phyloP scores from a whole-genome alignment of 1,140 invertebrate genomes.

The Lanistes nyassanus region DNA sequence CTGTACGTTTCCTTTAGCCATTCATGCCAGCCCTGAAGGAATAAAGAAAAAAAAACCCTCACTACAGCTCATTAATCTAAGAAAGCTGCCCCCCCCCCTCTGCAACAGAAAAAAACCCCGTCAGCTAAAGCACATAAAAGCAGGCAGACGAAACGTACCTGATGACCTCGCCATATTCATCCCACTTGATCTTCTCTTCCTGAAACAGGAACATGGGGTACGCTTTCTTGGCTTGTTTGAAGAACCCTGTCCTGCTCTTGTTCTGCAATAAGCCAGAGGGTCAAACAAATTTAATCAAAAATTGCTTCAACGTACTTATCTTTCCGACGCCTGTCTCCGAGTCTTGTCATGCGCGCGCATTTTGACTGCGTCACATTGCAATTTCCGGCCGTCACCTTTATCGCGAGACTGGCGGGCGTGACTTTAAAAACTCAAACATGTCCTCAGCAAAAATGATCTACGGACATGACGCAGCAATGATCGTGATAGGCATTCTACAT shows the following conservation, averaged over 20 bases:
- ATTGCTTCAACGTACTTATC: neutral
- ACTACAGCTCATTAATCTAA: no score
- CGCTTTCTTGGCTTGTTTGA: conserved; percentile 92
- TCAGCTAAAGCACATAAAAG: neutral
- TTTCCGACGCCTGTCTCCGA: neutral
- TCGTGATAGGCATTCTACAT: no score
- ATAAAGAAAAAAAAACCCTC: no score
- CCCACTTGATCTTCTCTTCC: conserved; percentile 92
- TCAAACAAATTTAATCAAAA: neutral
- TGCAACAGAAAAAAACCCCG: no score
- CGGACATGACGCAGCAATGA: no score
- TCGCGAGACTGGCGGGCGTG: neutral
- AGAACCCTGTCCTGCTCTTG: conserved; percentile 75
- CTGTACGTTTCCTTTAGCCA: no score
- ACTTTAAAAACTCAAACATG: neutral
- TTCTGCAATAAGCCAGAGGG: conserved; percentile 49
- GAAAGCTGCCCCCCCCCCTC: no score
- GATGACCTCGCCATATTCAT: conserved; percentile 96
- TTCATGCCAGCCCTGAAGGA: no score
- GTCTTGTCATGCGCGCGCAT: no score
- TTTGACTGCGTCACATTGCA: no score
- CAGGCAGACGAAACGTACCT: conserved; percentile 52
- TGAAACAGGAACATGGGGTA: conserved; percentile 97
- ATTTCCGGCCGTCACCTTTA: no score
- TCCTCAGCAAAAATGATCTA: neutral